Conservation (phyloP, 2,888 invertebrate genomes). For the Tiphia femorata region DNA sequence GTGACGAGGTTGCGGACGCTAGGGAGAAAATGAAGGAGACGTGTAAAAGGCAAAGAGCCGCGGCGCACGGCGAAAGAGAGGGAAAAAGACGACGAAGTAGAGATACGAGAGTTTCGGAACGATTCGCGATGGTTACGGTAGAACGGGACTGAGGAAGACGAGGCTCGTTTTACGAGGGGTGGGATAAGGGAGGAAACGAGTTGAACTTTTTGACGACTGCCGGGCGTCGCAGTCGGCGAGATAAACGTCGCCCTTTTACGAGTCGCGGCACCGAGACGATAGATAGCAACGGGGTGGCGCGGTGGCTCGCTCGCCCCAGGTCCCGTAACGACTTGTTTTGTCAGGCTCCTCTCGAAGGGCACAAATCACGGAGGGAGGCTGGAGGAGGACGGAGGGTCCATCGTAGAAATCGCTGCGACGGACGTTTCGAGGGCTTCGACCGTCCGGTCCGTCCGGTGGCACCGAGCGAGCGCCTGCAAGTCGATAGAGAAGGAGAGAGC, state of each 20-base stretch:
- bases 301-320: slow-evolving; percentile 26
- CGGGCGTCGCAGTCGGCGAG: slow-evolving; percentile 28
- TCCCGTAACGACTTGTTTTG: slow-evolving; percentile 46
- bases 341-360: slow-evolving; percentile 36
- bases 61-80: not conserved
- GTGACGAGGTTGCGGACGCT: too few relatives aligned
- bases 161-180: slow-evolving; percentile 1
- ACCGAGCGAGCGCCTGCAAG: too few relatives aligned
- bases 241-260: slow-evolving; percentile 46
- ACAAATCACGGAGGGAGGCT: slow-evolving; percentile 36
- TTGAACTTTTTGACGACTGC: slow-evolving; percentile 49
- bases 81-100: slow-evolving; percentile 13
- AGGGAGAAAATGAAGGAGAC: too few relatives aligned
- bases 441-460: too few relatives aligned
- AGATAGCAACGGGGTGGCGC: slow-evolving; percentile 39
- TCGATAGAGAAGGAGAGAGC: too few relatives aligned
- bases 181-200: slow-evolving; percentile 38
- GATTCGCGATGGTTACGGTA: slow-evolving; percentile 17
- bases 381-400: slow-evolving; percentile 4
- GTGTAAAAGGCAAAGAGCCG: too few relatives aligned
- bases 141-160: too few relatives aligned
- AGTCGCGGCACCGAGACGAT: slow-evolving; percentile 28
- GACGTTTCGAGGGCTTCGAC: slow-evolving; percentile 5
- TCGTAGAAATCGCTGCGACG: slow-evolving; percentile 32
- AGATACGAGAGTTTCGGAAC: not conserved